These are phyloP conservation scores for Blera fallax DNA, from an alignment of 2,888 invertebrate genomes.

Conservation along the genomic window DNA sequence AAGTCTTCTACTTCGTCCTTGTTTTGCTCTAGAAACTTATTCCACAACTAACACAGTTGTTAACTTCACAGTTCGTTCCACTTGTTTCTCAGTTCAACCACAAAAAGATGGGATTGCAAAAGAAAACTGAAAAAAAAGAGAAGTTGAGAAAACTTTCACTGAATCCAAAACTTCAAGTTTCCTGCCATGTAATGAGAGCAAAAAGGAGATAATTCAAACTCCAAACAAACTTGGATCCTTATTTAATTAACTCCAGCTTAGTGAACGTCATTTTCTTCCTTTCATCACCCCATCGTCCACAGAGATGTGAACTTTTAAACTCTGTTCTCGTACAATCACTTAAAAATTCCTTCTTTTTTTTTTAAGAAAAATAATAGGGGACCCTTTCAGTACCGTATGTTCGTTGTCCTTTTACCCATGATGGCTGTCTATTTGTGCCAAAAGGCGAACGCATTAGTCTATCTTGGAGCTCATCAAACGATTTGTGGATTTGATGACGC, in stretches of 20 bases:
- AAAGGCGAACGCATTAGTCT: too few species aligned
- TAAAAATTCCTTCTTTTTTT: slow-evolving; percentile 12
- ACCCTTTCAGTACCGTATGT: not conserved
- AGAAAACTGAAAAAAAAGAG: not conserved
- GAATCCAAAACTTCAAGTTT: slow-evolving; percentile 36
- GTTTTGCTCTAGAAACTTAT: slow-evolving; percentile 3
- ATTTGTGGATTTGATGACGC: not conserved
- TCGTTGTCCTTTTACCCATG: not conserved
- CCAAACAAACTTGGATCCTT: slow-evolving; percentile 60
- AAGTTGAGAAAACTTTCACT: slow-evolving; percentile 23
- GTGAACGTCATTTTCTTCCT: slow-evolving; percentile 24
- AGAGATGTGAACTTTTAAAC: slow-evolving; percentile 13
- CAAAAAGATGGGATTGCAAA: slow-evolving; percentile 7
- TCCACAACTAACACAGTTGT: slow-evolving; percentile 32
- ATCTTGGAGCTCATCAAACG: not conserved
- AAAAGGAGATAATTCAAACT: slow-evolving; percentile 52
- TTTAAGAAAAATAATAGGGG: not conserved
- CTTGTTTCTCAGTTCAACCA: slow-evolving; percentile 33
- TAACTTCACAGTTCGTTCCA: slow-evolving; percentile 39
- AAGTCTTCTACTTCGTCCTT: not conserved
- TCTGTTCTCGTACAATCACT: slow-evolving; percentile 9
- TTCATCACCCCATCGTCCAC: not conserved
- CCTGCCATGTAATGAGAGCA: slow-evolving; percentile 27
- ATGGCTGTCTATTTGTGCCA: not conserved
- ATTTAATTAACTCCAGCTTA: slow-evolving; percentile 60